Base-by-base conservation (phyloP, 2,113 vertebrate genomes). In the Hirundichthys speculiger region DNA sequence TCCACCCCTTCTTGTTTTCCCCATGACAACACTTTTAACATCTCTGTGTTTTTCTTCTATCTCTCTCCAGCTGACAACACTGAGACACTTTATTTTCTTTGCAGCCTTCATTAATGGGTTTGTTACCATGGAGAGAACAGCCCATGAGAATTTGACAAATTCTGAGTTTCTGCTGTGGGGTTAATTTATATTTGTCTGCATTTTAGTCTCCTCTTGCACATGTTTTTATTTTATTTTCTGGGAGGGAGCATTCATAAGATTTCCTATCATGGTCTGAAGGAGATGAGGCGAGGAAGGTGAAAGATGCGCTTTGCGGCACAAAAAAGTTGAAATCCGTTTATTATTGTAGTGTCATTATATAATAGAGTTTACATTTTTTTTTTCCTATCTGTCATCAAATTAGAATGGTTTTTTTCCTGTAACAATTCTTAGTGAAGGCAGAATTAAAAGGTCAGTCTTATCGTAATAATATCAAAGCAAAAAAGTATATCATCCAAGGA, bases 51-150 rank as follows among this genome's bases (percentile, higher is more conserved):
- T 56, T 30, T 34, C 30, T 34, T 7, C 30, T 10, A 34, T 34
- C 30, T 34, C 30, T 34, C 30, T 34, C 30, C 30, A 34, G 30
- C 30, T 34, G 30, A 10, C 30, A 34, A 11, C 10, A 53, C 41
- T 3, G n/a, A n/a, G 34, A 22, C 47, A 73, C 60, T 75, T 46
- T 58, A 19, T 34, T 57, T 51, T 56, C 25, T 47, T 4, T 24
- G 41, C 21, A 24, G 59, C 21, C 40, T 63, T 66, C 45, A 41
- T 48, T 82, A 82, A 86, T 78, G 63, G 75, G 21, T 58, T 80
- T 66, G 78, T 70, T 80, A 64, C 81, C 73, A 66, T 54, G 48
- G 86, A 77, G 73, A 82, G 61, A 13, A 19, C 75, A 73, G 60
- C 75, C 75, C 53, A 19, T 75, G 73, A 77, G 73, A 79, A 46